These are phyloP conservation scores for Poecilia latipinna DNA, from an alignment of 2,113 vertebrate species.

Conservation along the genomic window DNA sequence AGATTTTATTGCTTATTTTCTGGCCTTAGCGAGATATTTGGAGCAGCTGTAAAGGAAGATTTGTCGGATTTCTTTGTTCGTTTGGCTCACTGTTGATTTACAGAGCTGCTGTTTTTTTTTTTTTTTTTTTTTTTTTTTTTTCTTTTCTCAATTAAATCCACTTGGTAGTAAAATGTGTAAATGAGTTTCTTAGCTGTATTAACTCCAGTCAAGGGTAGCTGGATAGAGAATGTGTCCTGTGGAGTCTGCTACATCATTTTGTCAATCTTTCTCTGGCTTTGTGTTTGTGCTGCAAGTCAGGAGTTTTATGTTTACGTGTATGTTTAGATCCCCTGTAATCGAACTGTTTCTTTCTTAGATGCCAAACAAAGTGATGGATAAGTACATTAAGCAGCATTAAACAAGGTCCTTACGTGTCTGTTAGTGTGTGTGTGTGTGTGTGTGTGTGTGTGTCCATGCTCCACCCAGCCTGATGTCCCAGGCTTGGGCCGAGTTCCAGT, in stretches of 20 bases:
- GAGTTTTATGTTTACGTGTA: not conserved
- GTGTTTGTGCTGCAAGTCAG: not conserved
- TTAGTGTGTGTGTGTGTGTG: too few species aligned
- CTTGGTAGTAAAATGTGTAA: constrained; percentile 62
- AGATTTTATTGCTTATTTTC: constrained; percentile 64
- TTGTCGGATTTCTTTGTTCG: constrained; percentile 39
- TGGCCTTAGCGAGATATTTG: constrained; percentile 45
- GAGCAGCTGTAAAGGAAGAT: constrained; percentile 50
- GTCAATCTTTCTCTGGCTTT: constrained; percentile 3
- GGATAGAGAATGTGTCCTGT: constrained; percentile 43
- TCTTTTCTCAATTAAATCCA: constrained; percentile 49
- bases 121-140: too few species aligned
- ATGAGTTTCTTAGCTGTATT: constrained; percentile 52
- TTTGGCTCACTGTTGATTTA: constrained; percentile 63
- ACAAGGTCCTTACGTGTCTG: not conserved
- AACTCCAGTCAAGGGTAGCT: constrained; percentile 42
- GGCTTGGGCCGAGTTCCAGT: constrained; percentile 59
- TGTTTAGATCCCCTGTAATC: not conserved
- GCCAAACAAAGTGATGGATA: not conserved
- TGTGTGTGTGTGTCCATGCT: constrained; percentile 38
- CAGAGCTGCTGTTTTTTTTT: constrained; percentile 53
- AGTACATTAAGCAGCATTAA: not conserved
- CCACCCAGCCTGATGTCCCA: constrained; percentile 65
- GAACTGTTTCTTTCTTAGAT: not conserved
- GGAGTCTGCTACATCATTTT: constrained; percentile 29